Conservation (phyloP, 37 sponge, comb jelly and placozoan genomes). For the Eunapius fragilis region DNA sequence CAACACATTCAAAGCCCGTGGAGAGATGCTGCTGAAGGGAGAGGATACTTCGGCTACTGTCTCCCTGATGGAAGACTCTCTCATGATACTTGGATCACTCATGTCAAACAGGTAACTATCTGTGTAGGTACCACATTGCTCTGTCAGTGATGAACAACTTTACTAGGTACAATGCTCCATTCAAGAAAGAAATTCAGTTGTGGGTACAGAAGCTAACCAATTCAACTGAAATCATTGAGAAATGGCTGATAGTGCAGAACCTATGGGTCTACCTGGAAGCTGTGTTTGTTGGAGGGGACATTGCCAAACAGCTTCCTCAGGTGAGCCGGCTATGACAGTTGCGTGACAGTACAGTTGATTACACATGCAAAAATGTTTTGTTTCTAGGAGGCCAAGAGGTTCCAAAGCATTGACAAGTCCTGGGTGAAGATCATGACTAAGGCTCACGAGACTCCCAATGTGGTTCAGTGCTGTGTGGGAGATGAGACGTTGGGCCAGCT, state of each 20-base stretch:
- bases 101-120: conserved; percentile 94
- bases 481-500: conserved; percentile 99
- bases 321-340: conserved; percentile 15
- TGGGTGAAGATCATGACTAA: conserved; percentile 99
- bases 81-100: conserved; percentile 97
- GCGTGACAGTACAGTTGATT: background rate
- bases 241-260: conserved; percentile 98
- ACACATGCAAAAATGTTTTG: background rate
- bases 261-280: conserved; percentile 99
- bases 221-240: conserved; percentile 96
- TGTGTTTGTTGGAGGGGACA: conserved; percentile 99
- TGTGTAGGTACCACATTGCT: background rate
- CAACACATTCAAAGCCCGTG: conserved; percentile 91
- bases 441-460: conserved; percentile 95
- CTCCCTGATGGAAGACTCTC: conserved; percentile 97
- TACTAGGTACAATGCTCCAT: conserved; percentile 97
- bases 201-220: conserved; percentile 97
- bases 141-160: no score
- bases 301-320: conserved; percentile 99
- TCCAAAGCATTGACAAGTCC: conserved; percentile 97
- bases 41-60: conserved; percentile 93
- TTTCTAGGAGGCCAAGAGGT: conserved; percentile 96
- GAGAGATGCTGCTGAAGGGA: conserved; percentile 96
- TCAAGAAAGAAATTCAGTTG: conserved; percentile 95
- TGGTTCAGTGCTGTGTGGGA: conserved; percentile 96